Evolutionary conservation across 2,888 invertebrate species (phyloP), one percentile per base, ranked within the genome.

Genomic region (Ecdyonurus torrentis): DNA sequence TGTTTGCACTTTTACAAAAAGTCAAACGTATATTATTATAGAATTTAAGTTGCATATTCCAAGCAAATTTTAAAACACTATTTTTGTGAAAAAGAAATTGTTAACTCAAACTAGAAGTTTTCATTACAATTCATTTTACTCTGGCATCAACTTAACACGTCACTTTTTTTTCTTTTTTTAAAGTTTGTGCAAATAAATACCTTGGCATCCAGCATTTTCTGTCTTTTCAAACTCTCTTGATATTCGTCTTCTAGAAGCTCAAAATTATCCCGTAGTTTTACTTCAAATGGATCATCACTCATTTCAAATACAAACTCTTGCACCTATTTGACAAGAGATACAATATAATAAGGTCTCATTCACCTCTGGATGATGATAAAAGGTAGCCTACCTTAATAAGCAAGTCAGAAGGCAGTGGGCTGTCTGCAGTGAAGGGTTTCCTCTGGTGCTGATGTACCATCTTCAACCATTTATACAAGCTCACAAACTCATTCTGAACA

Each of bases 221-320:
- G 83, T 22, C 98, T 80, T 72, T 94, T 94, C 70, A 92, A 81
- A 71, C 91, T 91, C 73, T 99, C 98, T 69, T 89, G 86, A 70
- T 92, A 93, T 74, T 99, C 98, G 71, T 99, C 98, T 70, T 93
- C 92, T 59, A 96, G 74, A 0, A 98, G 78, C 72, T 96, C 96
- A 73, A 93, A 97, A 74, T 97, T 98, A 70, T 97, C 95, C 0
- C 96, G 83, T 5, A 99, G 78, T 71, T 91, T 92, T 2, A 97
- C 94, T 77, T 99, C 99, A 72, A 99, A 98, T 0, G 97, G 97
- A 81, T 99, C 98, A 72, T 99, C 99, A 67, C 89, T 89, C 77
- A 99, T 85, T 77, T 97, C 95, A 69, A 99, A 83, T 1, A 89
- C 74, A 70, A 94, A 87, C 70, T 90, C 89, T 76, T 93, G 87